phyloP scores from a whole-genome alignment of 1,140 invertebrate genomes.

The Heliconius hermathena region DNA sequence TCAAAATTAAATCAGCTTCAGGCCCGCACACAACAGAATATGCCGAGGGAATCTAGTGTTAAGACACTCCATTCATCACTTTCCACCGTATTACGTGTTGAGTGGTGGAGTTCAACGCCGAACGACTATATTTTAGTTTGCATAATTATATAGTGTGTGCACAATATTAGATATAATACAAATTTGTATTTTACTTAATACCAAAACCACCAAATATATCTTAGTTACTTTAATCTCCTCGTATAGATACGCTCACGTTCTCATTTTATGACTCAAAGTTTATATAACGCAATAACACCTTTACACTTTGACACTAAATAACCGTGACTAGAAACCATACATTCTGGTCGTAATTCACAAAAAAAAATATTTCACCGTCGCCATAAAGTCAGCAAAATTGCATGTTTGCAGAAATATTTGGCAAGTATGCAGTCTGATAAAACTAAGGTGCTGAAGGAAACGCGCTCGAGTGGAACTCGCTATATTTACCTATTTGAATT shows the following conservation, averaged over 20 bases:
- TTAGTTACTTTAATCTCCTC: neutral
- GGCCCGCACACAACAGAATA: too few species aligned
- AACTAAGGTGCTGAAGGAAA: conserved; percentile 33
- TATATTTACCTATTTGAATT: conserved; percentile 10
- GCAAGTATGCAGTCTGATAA: conserved; percentile 31
- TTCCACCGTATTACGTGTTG: too few species aligned
- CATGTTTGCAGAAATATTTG: conserved; percentile 38
- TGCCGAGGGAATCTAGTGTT: too few species aligned
- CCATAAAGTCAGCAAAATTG: conserved; percentile 27
- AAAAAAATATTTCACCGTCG: neutral
- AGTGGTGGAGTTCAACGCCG: too few species aligned
- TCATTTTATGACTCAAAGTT: neutral
- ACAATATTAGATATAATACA: too few species aligned
- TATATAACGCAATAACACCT: neutral
- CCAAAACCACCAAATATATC: neutral
- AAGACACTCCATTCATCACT: too few species aligned
- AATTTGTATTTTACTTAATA: too few species aligned
- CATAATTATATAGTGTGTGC: too few species aligned
- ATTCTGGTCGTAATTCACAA: neutral
- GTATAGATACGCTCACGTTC: neutral
- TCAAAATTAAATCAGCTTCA: too few species aligned
- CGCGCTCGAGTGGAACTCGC: conserved; percentile 23
- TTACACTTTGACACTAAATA: neutral
- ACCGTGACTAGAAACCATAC: conserved; percentile 2
- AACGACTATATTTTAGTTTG: too few species aligned